Evolutionary conservation across 2,113 vertebrate species (phyloP).

Genomic region (Pongo pygmaeus): DNA sequence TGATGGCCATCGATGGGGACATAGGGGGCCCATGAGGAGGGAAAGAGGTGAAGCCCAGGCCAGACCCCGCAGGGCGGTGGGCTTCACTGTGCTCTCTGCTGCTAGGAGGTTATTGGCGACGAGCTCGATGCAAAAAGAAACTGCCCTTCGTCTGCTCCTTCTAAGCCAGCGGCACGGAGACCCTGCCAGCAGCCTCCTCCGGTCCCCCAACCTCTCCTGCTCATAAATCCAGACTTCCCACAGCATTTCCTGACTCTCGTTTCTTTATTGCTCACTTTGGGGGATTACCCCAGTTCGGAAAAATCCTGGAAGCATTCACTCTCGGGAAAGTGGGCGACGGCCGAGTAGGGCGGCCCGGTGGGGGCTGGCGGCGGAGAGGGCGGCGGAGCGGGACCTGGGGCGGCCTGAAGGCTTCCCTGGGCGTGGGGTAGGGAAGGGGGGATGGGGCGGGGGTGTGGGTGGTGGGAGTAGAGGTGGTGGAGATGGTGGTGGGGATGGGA

Average conservation of each 20-base stretch:
- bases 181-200: not conserved
- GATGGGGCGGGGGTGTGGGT: not conserved
- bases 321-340: not conserved
- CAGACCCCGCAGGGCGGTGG: not conserved
- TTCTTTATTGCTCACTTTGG: not conserved
- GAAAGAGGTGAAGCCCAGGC: too few relatives aligned
- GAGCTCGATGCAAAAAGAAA: accelerated
- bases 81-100: not conserved
- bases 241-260: not conserved
- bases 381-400: accelerated
- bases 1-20: accelerated
- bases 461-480: too few relatives aligned
- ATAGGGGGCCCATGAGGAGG: not conserved
- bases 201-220: too few relatives aligned
- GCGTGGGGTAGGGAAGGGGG: not conserved
- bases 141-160: conserved; percentile 59
- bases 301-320: not conserved
- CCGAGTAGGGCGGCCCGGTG: accelerated
- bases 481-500: too few relatives aligned
- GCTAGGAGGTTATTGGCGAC: conserved; percentile 49
- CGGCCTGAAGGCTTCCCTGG: accelerated
- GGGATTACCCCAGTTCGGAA: accelerated
- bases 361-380: not conserved
- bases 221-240: conserved; percentile 25
- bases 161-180: not conserved